Conservation (phyloP, 2,113 vertebrate genomes). For the Macrotus californicus region DNA sequence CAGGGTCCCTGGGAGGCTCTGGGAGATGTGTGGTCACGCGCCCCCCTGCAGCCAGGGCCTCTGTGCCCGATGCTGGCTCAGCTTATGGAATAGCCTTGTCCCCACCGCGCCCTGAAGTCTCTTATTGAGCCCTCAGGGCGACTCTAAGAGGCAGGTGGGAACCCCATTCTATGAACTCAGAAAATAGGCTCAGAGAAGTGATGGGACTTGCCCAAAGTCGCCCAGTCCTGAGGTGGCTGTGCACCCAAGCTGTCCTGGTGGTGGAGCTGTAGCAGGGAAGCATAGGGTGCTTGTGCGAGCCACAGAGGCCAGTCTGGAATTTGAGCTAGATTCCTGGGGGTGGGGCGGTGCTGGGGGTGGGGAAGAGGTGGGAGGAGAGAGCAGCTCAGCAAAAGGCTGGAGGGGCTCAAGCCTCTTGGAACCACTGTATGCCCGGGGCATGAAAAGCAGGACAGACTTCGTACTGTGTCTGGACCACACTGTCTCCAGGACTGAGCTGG, state of each 20-base stretch:
- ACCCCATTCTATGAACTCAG: background rate
- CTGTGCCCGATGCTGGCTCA: background rate
- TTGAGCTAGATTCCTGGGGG: background rate
- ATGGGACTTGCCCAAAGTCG: background rate
- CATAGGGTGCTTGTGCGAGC: background rate
- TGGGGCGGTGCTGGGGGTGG: too few relatives aligned
- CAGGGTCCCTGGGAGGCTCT: background rate
- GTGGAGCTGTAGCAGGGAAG: background rate
- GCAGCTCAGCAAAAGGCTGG: too few relatives aligned
- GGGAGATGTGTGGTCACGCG: background rate
- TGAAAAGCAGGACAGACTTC: background rate
- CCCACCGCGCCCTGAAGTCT: background rate
- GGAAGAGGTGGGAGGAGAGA: background rate
- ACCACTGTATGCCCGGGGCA: accelerated
- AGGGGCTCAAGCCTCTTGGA: background rate
- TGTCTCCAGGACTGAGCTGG: background rate
- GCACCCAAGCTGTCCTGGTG: background rate
- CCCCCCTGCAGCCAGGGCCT: background rate
- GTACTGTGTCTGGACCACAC: too few relatives aligned
- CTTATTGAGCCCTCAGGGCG: background rate
- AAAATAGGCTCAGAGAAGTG: too few relatives aligned
- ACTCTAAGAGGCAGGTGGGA: background rate
- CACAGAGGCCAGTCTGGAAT: accelerated
- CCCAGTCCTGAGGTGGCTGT: accelerated
- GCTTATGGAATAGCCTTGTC: background rate